Percentiles rank a stretch among this genome's conserved stretches.
phyloP scores from a whole-genome alignment of 2,888 invertebrate genomes.

The Cenopis cana region DNA sequence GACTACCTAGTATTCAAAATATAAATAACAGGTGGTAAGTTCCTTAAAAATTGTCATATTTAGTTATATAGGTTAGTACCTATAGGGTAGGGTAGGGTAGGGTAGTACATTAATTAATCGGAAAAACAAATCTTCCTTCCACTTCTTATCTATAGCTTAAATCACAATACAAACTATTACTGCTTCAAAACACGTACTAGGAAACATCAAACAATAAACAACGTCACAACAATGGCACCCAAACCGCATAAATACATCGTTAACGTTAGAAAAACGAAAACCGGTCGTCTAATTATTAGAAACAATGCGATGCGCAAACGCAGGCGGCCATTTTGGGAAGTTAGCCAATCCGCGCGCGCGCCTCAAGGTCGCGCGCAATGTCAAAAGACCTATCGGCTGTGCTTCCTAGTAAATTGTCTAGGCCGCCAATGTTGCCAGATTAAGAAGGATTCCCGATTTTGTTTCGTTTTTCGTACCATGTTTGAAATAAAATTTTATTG shows the following conservation, averaged over 20 bases:
- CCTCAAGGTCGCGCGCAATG: slow-evolving; percentile 80
- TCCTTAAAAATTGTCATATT: no score
- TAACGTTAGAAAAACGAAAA: slow-evolving; percentile 68
- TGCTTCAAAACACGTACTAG: slow-evolving; percentile 2
- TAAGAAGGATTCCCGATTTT: neutral
- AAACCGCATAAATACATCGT: slow-evolving; percentile 53
- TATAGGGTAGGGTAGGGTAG: no score
- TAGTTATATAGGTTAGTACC: no score
- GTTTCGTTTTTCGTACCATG: neutral
- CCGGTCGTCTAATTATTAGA: slow-evolving; percentile 78
- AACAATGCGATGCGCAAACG: slow-evolving; percentile 72
- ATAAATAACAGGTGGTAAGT: no score
- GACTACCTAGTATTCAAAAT: no score
- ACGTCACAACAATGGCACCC: slow-evolving; percentile 28
- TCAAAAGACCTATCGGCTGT: slow-evolving; percentile 66
- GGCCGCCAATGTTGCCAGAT: slow-evolving; percentile 59
- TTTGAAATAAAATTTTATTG: no score
- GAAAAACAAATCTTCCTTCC: neutral
- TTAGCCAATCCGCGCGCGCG: slow-evolving; percentile 69
- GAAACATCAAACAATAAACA: slow-evolving; percentile 18
- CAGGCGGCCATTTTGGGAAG: slow-evolving; percentile 71
- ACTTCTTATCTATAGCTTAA: neutral
- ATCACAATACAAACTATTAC: neutral
- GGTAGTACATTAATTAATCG: neutral
- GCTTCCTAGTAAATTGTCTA: slow-evolving; percentile 80